Evolutionary conservation across 2,113 vertebrate genomes (phyloP).

Genomic region (Crocuta crocuta): DNA sequence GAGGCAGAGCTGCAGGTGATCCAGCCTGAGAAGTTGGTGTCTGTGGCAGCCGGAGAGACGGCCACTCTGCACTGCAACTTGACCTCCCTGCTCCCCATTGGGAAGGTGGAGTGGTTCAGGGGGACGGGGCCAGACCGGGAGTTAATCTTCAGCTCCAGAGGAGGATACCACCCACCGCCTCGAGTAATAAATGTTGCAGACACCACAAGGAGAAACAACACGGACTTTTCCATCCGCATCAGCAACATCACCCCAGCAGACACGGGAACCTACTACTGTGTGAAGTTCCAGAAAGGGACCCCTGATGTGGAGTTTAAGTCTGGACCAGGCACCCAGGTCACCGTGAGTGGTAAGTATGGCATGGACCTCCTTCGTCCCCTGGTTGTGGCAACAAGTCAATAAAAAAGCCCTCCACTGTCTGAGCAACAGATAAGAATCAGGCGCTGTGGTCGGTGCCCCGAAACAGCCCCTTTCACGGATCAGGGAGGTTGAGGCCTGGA

Average conservation of each 20-base stretch:
- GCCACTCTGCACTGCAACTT: not conserved
- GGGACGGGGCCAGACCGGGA: not conserved
- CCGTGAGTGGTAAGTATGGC: not conserved
- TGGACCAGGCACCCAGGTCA: not conserved
- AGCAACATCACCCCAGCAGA: not conserved
- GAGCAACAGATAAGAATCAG: not conserved
- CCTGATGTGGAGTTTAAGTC: rapidly evolving
- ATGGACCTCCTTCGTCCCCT: rapidly evolving
- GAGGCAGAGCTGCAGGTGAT: not conserved
- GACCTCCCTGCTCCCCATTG: rapidly evolving
- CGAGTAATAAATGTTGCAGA: rapidly evolving
- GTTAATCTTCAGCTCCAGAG: not conserved
- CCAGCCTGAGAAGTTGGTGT: not conserved
- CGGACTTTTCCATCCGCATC: too few species aligned
- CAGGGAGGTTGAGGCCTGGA: not conserved
- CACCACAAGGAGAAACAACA: rapidly evolving
- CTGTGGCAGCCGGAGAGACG: rapidly evolving
- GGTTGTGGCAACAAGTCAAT: not conserved
- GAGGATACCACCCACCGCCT: rapidly evolving
- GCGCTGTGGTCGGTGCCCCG: too few species aligned
- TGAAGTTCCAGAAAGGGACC: rapidly evolving
- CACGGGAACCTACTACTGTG: constrained; percentile 58
- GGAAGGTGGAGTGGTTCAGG: not conserved
- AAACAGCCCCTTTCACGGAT: not conserved
- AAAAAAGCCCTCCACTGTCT: rapidly evolving